Evolutionary conservation across 1,140 invertebrate species (phyloP).

Genomic region (Liolophura sinensis): DNA sequence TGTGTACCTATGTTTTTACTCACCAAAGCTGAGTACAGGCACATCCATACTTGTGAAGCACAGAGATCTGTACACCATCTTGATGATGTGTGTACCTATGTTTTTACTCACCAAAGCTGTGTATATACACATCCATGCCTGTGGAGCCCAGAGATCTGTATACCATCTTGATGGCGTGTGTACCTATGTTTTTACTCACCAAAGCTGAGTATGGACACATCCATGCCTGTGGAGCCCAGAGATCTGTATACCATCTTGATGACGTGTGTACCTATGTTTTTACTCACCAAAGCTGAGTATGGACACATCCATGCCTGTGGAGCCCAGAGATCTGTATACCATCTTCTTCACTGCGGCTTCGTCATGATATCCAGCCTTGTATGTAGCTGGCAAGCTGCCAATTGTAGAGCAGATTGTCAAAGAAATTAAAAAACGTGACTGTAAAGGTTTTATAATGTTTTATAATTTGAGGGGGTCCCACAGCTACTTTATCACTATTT

Average conservation of each 20-base stretch:
- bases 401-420: no score
- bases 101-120: not conserved
- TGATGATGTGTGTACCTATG: not conserved
- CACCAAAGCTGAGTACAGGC: no score
- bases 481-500: no score
- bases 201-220: conserved; percentile 34
- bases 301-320: conserved; percentile 66
- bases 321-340: conserved; percentile 64
- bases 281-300: conserved; percentile 66
- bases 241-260: conserved; percentile 62
- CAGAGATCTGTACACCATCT: not conserved
- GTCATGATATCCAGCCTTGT: conserved; percentile 66
- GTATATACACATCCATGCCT: not conserved
- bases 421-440: no score
- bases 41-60: not conserved
- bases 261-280: conserved; percentile 60
- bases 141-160: not conserved
- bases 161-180: not conserved
- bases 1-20: no score
- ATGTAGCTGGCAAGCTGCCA: conserved; percentile 60
- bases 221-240: conserved; percentile 66
- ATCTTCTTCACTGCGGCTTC: conserved; percentile 61
- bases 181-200: not conserved
- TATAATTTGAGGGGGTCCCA: no score
- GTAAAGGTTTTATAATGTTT: no score